Percentiles rank a stretch among this genome's conserved stretches.
Evolutionary conservation across 2,888 invertebrate genomes (phyloP).

Genomic region (Ophioninae sp.): DNA sequence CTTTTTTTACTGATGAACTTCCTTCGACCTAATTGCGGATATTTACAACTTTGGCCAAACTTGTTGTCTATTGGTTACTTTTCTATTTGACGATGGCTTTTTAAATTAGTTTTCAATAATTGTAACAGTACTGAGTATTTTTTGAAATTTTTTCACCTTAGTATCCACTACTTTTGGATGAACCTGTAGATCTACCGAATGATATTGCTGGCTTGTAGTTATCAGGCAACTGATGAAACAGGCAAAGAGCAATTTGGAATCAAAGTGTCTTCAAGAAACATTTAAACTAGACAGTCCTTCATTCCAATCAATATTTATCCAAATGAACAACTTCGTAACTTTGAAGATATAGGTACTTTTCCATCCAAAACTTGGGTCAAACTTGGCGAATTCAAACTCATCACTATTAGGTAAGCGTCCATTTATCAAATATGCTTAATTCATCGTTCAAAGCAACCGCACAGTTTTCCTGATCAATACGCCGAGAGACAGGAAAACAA

Average conservation of each 20-base stretch:
- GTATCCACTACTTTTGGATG: too few species aligned
- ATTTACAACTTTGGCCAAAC: neutral
- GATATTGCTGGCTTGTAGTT: neutral
- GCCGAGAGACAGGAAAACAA: slow-evolving; percentile 28
- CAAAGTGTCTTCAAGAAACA: neutral
- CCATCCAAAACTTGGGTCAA: neutral
- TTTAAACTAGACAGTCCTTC: neutral
- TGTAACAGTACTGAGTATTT: too few species aligned
- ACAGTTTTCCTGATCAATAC: neutral
- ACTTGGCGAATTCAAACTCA: neutral
- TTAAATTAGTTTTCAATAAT: too few species aligned
- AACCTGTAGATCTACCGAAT: too few species aligned
- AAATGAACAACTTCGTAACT: neutral
- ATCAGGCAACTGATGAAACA: neutral
- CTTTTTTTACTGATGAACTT: neutral
- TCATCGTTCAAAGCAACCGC: neutral
- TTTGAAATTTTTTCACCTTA: too few species aligned
- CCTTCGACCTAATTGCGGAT: neutral
- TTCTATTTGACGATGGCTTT: too few species aligned
- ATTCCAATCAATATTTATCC: neutral
- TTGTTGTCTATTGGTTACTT: neutral
- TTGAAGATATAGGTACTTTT: neutral
- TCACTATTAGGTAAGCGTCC: neutral
- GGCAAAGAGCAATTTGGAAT: neutral
- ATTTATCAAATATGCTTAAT: neutral